Percentiles rank a stretch among this genome's conserved stretches.
These are phyloP conservation scores for Ciconia nigra DNA, from an alignment of 2,797 vertebrate species.

Conservation along the genomic window DNA sequence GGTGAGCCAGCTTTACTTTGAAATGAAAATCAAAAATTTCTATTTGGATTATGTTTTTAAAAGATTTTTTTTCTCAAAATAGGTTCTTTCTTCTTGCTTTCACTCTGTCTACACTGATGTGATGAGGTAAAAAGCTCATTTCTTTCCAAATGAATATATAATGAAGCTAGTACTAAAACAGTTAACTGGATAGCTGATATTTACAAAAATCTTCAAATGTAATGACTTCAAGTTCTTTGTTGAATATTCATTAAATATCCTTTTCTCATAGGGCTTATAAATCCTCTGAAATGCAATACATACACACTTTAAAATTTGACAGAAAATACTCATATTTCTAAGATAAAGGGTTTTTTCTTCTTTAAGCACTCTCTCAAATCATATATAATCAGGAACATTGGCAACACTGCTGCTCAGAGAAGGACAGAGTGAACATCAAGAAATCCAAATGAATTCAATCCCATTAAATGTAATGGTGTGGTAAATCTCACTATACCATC, in stretches of 20 bases:
- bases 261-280: constrained; percentile 69
- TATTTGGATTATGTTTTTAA: neutral
- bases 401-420: constrained; percentile 73
- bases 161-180: constrained; percentile 52
- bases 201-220: constrained; percentile 72
- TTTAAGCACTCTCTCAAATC: constrained; percentile 79
- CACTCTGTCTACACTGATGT: neutral
- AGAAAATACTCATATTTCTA: constrained; percentile 78
- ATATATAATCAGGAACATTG: constrained; percentile 80
- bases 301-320: constrained; percentile 75
- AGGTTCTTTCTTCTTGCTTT: neutral
- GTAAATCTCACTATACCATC: constrained; percentile 85
- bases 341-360: constrained; percentile 71
- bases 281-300: constrained; percentile 69
- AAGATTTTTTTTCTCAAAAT: neutral
- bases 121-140: constrained; percentile 7
- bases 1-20: neutral
- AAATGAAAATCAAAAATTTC: neutral
- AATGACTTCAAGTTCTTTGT: constrained; percentile 66
- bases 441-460: constrained; percentile 85
- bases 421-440: constrained; percentile 81
- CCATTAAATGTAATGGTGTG: constrained; percentile 87
- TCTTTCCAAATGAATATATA: constrained; percentile 56
- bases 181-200: constrained; percentile 68
- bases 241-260: constrained; percentile 81